Evolutionary conservation across 2,113 vertebrate genomes (phyloP).

Genomic region (Arvicanthis niloticus): DNA sequence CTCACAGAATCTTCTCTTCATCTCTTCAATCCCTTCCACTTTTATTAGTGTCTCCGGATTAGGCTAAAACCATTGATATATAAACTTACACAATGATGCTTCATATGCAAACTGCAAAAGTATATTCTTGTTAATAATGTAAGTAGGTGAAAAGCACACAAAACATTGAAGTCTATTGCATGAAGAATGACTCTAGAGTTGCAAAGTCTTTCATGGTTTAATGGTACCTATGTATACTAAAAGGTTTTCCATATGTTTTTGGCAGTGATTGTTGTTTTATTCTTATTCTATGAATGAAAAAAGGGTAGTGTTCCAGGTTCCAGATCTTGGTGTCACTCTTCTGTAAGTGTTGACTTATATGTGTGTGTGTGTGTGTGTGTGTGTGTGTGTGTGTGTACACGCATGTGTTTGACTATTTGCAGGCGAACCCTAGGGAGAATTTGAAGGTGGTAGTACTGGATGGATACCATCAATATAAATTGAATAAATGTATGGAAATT

Average conservation of each 20-base stretch:
- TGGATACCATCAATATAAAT: not conserved
- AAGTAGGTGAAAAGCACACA: not conserved
- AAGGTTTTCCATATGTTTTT: not conserved
- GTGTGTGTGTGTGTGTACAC: too few relatives aligned
- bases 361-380: not conserved
- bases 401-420: not conserved
- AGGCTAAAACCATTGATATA: not conserved
- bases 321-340: too few relatives aligned
- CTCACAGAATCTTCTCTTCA: not conserved
- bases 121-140: not conserved
- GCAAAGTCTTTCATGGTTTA: not conserved
- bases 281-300: not conserved
- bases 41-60: not conserved
- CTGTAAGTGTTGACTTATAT: not conserved
- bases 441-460: not conserved
- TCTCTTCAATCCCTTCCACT: not conserved
- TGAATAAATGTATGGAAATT: not conserved
- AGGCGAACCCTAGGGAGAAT: not conserved
- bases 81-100: not conserved
- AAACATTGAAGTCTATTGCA: not conserved
- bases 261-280: not conserved
- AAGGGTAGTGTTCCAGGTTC: rapidly evolving
- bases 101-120: not conserved
- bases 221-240: rapidly evolving
- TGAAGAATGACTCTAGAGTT: not conserved